Base-by-base conservation (phyloP, 1,140 invertebrate species). In the Heliconius himera region DNA sequence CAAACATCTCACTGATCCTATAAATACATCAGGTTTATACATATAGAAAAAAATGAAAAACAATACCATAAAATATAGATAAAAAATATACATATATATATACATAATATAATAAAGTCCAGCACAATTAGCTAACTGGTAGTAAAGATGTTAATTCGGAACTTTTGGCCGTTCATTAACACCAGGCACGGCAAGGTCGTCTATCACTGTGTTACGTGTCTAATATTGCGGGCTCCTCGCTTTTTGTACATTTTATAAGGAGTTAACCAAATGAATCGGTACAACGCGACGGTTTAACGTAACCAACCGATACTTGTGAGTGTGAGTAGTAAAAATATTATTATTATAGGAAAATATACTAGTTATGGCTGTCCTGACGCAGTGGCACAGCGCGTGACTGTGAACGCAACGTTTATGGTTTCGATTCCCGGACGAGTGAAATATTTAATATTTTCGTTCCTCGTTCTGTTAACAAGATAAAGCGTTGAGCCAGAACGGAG, bases 141-240 rank as follows among this genome's bases (percentile, higher is more conserved):
- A 72, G 70, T 72, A 72, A 72, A 72, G 75, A 46, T 76, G 75
- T 66, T 71, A 76, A 76, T 76, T 76, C 41, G 38, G 38, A 78
- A 78, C 46, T 74, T 70, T 51, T 70, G 49, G 51, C 51, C 70
- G 82, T 76, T 83, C 82, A 76, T 76, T 74, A 76, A 74, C 82
- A 78, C 70, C 51, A 46, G 66, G 74, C 75, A 70, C 26, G 38
- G 74, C 79, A 83, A 81, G 82, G 82, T 81, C 79, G 77, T 29
- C 74, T 74, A 18, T 74, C 51, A 70, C 73, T 76, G 75, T 76
- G 74, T 76, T 83, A 83, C 70, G 76, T 80, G 49, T 72, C 60
- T 73, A 36, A 54, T 56, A 73, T 71, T 82, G 72, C 49, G 49
- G n/a, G 46, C 33, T 41, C 36, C 33, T 38, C n/a, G 36, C 22